Evolutionary conservation across 2,113 vertebrate species (phyloP), one percentile per base, ranked within the genome.

Genomic region (Astur gentilis): DNA sequence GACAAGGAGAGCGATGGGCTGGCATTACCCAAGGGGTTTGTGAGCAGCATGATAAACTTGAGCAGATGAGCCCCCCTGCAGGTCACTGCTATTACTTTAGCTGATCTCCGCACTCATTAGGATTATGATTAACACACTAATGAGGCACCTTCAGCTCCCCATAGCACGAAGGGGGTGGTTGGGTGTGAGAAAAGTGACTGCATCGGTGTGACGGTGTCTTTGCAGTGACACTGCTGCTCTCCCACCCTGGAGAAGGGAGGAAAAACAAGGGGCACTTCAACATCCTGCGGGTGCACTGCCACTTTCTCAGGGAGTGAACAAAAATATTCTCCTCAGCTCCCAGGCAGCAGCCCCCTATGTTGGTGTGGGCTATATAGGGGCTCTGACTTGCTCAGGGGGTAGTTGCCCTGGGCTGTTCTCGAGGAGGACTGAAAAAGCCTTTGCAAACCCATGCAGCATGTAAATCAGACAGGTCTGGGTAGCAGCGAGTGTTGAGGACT

Each of bases 81-180:
- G 93, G 91, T 84, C 91, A 58, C 62, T 83, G 90, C 73, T 97
- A 72, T 87, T 95, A 87, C 54, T 95, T 87, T 93, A 82, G 52
- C 73, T 66, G 47, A 55, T 83, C 64, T 83, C 52, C 0, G 0
- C 60, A 6, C 55, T 92, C 80, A 31, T 93, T 81, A 94, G 34
- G 65, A 45, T 78, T 60, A 44, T 55, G 64, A 73, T 75, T 64
- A 82, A 84, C 66, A 67, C 49, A 26, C 20, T 88, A 90, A 90
- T 60, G 58, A 87, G 58, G 65, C 31, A 36, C 29, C 45, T 72
- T 64, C 1, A 4, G 40, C 58, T 83, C 20, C 10, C 17, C 44
- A 11, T 58, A 38, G 72, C 67, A 73, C 1, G 4, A 38, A 86
- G 38, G 25, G 42, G 32, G 42, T 1, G 1, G 16, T 0, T 47